Percentiles rank a stretch among this genome's conserved stretches.
These are phyloP conservation scores for Bolinopsis microptera DNA, from an alignment of 37 sponge, comb jelly and placozoan species.

Conservation along the genomic window DNA sequence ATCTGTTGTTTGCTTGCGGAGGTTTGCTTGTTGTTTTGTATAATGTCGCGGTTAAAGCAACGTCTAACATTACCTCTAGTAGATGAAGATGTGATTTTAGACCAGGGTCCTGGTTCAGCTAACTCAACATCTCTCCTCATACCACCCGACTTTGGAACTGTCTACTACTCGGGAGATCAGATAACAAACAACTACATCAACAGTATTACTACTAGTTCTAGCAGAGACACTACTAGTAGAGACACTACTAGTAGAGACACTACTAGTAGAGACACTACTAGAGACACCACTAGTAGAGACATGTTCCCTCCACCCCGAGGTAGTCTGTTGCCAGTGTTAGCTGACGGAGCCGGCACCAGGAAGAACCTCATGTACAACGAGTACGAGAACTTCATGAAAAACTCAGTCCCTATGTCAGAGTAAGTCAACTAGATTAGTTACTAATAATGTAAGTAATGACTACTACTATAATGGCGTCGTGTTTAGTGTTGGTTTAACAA, in stretches of 20 bases:
- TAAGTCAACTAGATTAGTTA: too few relatives aligned
- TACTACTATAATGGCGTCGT: too few relatives aligned
- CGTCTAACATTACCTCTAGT: not conserved
- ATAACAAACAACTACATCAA: not conserved
- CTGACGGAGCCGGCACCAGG: not conserved
- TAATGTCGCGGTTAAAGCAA: too few relatives aligned
- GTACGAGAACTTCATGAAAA: not conserved
- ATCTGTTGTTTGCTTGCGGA: too few relatives aligned
- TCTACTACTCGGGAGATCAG: not conserved
- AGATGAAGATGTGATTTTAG: not conserved
- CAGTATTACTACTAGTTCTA: not conserved
- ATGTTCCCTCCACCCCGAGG: not conserved
- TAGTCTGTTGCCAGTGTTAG: not conserved
- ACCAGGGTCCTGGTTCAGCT: not conserved
- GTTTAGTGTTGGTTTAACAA: too few relatives aligned
- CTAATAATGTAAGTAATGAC: too few relatives aligned
- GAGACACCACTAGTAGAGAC: not conserved
- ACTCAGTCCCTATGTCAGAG: not conserved
- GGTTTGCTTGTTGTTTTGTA: too few relatives aligned
- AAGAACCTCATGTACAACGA: not conserved
- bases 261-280: not conserved
- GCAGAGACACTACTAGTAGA: not conserved
- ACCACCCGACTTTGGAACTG: not conserved
- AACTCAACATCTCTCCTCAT: not conserved
- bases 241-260: not conserved